A percentile compares a stretch with the other conserved stretches of the same genome.
These are phyloP conservation scores for Siniperca scherzeri DNA, from an alignment of 2,797 vertebrate species.

Conservation along the genomic window DNA sequence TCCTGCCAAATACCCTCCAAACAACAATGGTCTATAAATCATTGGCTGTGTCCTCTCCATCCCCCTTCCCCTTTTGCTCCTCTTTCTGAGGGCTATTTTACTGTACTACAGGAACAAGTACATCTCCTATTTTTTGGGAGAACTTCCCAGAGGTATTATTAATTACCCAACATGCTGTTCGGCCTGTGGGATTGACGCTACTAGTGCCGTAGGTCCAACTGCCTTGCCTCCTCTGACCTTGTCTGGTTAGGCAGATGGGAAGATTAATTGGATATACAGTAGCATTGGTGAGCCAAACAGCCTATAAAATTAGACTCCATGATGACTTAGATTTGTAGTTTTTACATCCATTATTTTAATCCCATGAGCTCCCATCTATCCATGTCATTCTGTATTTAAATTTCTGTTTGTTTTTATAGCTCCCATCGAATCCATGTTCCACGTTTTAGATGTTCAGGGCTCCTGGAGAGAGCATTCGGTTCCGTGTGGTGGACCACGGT, in stretches of 20 bases:
- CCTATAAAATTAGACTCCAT: conserved; percentile 65
- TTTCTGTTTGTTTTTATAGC: conserved; percentile 66
- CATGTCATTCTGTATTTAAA: conserved; percentile 60
- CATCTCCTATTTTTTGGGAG: conserved; percentile 64
- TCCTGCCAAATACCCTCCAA: conserved; percentile 78
- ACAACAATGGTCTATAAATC: conserved; percentile 85
- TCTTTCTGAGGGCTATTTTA: conserved; percentile 62
- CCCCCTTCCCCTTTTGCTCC: conserved; percentile 34
- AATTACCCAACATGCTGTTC: conserved; percentile 70
- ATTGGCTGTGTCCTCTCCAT: conserved; percentile 67
- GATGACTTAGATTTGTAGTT: conserved; percentile 63
- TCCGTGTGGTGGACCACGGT: conserved; percentile 67
- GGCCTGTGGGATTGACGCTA: conserved; percentile 63
- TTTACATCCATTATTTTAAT: conserved; percentile 59
- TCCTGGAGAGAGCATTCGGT: conserved; percentile 61
- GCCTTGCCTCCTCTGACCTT: conserved; percentile 63
- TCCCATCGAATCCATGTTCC: conserved; percentile 50
- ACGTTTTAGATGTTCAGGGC: conserved; percentile 57
- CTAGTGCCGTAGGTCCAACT: conserved; percentile 60
- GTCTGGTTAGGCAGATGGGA: conserved; percentile 51
- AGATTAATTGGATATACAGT: conserved; percentile 65
- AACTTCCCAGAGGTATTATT: conserved; percentile 74
- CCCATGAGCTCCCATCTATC: conserved; percentile 43
- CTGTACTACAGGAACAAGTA: conserved; percentile 64
- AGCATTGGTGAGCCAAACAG: conserved; percentile 42